These are phyloP conservation scores for Kuschelorhynchus macadamiae DNA, from an alignment of 2,888 invertebrate species.

Conservation along the genomic window DNA sequence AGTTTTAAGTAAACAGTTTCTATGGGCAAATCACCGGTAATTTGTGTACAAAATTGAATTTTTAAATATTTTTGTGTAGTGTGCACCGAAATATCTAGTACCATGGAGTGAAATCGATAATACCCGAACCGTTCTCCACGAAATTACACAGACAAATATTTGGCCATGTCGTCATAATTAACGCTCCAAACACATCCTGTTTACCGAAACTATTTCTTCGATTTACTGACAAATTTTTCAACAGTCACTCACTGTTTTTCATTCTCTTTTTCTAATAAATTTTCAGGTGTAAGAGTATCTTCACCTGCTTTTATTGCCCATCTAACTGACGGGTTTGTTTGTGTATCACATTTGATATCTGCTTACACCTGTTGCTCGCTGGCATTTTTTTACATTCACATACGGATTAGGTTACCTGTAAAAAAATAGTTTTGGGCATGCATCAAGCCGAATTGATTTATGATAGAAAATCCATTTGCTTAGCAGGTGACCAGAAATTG, in stretches of 20 bases:
- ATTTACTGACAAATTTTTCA: conserved; percentile 24
- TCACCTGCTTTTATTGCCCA: conserved; percentile 48
- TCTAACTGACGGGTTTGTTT: conserved; percentile 45
- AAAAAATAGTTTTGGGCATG: conserved; percentile 23
- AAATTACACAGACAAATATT: neutral
- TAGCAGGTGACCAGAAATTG: conserved; percentile 40
- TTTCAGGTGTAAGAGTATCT: conserved; percentile 47
- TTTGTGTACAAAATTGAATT: no score
- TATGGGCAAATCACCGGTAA: no score
- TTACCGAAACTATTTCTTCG: conserved; percentile 14
- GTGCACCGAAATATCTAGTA: no score
- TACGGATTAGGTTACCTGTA: conserved; percentile 38
- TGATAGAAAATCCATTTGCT: conserved; percentile 44
- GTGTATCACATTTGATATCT: conserved; percentile 49
- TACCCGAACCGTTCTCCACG: neutral
- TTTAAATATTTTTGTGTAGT: no score
- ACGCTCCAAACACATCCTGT: conserved; percentile 15
- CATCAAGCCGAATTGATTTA: conserved; percentile 39
- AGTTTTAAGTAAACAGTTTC: no score
- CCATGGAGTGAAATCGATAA: no score
- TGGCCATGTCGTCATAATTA: conserved; percentile 5
- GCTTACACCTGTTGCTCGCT: conserved; percentile 45
- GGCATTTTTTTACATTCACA: conserved; percentile 40
- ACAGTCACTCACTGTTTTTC: conserved; percentile 24
- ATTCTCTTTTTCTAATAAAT: conserved; percentile 24